Evolutionary conservation across 2,797 vertebrate genomes (phyloP).

Genomic region (Antrozous pallidus): DNA sequence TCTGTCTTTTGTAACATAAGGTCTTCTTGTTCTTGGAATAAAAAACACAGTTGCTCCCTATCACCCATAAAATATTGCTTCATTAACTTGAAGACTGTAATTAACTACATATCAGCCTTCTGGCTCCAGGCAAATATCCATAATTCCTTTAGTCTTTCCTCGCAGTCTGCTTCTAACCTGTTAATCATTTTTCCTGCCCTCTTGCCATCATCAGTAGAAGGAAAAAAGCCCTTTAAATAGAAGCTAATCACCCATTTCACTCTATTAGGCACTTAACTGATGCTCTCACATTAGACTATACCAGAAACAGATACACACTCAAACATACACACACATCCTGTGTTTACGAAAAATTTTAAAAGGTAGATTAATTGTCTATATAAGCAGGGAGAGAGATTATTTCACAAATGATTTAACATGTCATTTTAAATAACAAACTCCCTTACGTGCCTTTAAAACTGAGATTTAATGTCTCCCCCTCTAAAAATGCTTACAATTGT

Average conservation of each 20-base stretch:
- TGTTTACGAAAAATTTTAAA: background rate
- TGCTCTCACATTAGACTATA: background rate
- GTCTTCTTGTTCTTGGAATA: constrained; percentile 56
- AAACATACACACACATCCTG: background rate
- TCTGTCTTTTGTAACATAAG: constrained; percentile 35
- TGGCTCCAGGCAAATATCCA: constrained; percentile 73
- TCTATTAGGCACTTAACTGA: background rate
- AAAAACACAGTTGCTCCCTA: constrained; percentile 55
- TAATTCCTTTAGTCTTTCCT: constrained; percentile 70
- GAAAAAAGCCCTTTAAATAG: constrained; percentile 32
- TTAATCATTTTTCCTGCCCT: constrained; percentile 67
- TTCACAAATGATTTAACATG: background rate
- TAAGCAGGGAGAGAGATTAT: background rate
- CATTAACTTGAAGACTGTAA: constrained; percentile 77
- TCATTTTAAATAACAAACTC: constrained; percentile 19
- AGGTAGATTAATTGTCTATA: background rate
- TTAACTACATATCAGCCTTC: constrained; percentile 70
- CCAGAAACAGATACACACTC: background rate
- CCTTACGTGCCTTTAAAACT: background rate
- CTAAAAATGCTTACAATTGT: background rate
- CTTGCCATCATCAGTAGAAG: constrained; percentile 24
- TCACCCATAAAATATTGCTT: constrained; percentile 75
- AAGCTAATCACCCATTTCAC: background rate
- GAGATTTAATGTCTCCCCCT: background rate
- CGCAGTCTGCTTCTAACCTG: constrained; percentile 57